Conservation (phyloP, 2,888 invertebrate species). For the Teinopalpus imperialis region DNA sequence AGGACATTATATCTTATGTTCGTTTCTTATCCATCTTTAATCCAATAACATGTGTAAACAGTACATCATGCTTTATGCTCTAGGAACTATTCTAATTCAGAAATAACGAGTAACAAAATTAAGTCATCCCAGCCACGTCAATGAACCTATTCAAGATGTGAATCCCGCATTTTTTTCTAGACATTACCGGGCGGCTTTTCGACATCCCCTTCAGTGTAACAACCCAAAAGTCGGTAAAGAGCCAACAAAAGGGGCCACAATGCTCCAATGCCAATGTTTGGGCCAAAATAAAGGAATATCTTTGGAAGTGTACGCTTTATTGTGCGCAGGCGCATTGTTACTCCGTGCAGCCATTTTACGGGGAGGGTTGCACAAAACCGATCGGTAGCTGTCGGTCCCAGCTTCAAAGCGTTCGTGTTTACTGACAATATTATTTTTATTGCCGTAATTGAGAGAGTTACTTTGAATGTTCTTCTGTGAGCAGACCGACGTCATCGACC, state of each 20-base stretch:
- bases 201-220: slow-evolving; percentile 61
- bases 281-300: slow-evolving; percentile 71
- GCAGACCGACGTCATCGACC: slow-evolving; percentile 48
- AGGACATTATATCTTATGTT: too few relatives aligned
- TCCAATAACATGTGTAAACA: too few relatives aligned
- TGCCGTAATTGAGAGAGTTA: slow-evolving; percentile 71
- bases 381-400: slow-evolving; percentile 68
- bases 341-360: slow-evolving; percentile 36
- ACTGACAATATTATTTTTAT: slow-evolving; percentile 78
- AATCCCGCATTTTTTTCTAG: slow-evolving; percentile 52
- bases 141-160: slow-evolving; percentile 55
- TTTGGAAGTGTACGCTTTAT: slow-evolving; percentile 58
- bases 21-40: too few relatives aligned
- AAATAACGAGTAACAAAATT: slow-evolving; percentile 35
- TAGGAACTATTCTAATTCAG: too few relatives aligned
- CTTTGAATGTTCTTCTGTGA: slow-evolving; percentile 45
- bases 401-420: slow-evolving; percentile 69
- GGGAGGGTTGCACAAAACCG: slow-evolving; percentile 74
- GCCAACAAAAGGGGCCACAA: slow-evolving; percentile 70
- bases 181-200: slow-evolving; percentile 43
- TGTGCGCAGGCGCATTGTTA: slow-evolving; percentile 66
- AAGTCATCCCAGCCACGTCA: slow-evolving; percentile 43
- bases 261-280: slow-evolving; percentile 77
- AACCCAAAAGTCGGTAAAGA: slow-evolving; percentile 80
- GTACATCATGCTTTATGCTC: too few relatives aligned